Base-by-base conservation (phyloP, 2,888 invertebrate genomes). In the Acanthosoma haemorrhoidale region DNA sequence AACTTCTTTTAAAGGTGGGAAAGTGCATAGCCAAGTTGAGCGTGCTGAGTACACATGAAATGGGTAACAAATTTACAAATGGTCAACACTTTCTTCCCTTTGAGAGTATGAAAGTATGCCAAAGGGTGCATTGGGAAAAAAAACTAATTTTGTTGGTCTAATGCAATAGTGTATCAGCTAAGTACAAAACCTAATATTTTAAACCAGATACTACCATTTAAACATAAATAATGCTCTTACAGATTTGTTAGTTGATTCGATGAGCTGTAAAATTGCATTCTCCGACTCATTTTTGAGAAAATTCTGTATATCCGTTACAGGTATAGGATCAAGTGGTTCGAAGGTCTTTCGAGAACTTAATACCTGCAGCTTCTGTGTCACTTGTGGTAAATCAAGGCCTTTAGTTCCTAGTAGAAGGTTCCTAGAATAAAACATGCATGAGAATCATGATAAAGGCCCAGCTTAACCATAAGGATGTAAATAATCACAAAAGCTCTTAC, bases 381-480 rank as follows among this genome's bases (percentile, higher is more conserved):
- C 90, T 81, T 92, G 91, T n/a, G 94, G 93, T 61, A 97, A 82
- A 82, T 96, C 96, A 75, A 95, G 90, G 4, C 96, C 96, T 81
- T 91, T 90, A 0, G 94, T 91, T 0, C 96, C 96, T 75, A 97
- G 84, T 69, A 97, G 81, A 43, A 96, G 86, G 76, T 96, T 93
- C 0, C 95, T 95, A 79, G 11, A 81, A 77, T 66, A 71, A 21
- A 39, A 13, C 32, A 31, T 3, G 21, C 8, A 29, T n/a, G 11
- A 57, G 3, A 13, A n/a, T 36, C 16, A 11, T 66, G 6, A 64
- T 32, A 68, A 21, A 4, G 38, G 16, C 25, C 16, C 6, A 36
- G n/a, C 13, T 21, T 60, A 4, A 64, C 39, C 58, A 59, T 64
- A 71, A 1, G 39, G 8, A 18, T 18, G 0, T 4, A 31, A 69